Conservation (phyloP, 2,113 vertebrate species). For the Neofelis nebulosa region DNA sequence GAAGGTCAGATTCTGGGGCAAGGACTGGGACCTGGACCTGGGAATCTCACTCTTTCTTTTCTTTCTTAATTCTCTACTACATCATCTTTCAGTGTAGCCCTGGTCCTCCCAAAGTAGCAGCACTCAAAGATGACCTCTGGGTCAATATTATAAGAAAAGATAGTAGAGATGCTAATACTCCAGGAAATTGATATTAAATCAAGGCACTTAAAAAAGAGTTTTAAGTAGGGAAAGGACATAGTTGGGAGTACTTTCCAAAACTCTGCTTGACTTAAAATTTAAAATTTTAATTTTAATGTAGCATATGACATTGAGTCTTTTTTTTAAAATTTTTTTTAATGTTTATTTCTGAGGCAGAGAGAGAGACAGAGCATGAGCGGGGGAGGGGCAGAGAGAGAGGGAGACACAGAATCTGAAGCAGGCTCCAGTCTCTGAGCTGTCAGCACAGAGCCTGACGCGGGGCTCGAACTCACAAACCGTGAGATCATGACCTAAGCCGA, state of each 20-base stretch:
- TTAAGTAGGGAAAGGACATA: background rate
- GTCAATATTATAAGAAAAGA: constrained; percentile 2
- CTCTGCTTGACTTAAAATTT: background rate
- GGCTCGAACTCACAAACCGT: no score
- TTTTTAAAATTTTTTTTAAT: accelerated
- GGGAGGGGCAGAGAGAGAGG: no score
- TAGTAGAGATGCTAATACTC: background rate
- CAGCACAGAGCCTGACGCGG: no score
- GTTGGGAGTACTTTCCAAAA: constrained; percentile 2
- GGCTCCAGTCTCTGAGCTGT: no score
- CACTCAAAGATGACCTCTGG: background rate
- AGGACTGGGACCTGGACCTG: background rate
- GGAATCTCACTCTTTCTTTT: background rate
- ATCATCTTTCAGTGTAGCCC: background rate
- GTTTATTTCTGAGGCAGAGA: no score
- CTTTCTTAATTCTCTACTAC: background rate
- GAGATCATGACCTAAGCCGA: no score
- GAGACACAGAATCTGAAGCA: no score
- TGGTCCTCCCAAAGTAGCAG: background rate
- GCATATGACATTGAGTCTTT: no score
- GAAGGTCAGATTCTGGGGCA: background rate
- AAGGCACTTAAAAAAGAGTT: background rate
- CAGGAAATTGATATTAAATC: constrained; percentile 27
- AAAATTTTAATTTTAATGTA: background rate
- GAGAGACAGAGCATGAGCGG: no score